These are phyloP conservation scores for Psittacula cyanocephala DNA, from an alignment of 2,113 vertebrate genomes.

Conservation along the genomic window DNA sequence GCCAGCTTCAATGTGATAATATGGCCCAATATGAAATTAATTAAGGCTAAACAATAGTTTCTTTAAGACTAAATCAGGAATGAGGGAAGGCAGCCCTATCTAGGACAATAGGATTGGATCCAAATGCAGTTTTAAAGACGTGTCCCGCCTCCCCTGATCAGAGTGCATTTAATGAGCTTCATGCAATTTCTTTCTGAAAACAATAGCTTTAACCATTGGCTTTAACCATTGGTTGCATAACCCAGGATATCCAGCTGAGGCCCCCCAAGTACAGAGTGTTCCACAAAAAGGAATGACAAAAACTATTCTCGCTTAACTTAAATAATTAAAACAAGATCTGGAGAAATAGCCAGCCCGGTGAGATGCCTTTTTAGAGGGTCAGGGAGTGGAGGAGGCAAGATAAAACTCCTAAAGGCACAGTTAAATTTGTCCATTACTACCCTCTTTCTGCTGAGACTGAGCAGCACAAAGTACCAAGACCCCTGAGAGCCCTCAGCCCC, in stretches of 20 bases:
- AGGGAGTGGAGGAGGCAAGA: neutral
- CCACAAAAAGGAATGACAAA: constrained; percentile 32
- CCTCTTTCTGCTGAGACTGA: neutral
- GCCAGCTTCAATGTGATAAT: constrained; percentile 27
- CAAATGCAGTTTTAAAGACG: constrained; percentile 6
- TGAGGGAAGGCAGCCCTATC: constrained; percentile 7
- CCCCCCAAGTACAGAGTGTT: constrained; percentile 61
- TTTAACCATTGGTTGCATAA: constrained; percentile 57
- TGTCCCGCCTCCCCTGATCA: constrained; percentile 48
- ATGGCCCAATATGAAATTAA: constrained; percentile 33
- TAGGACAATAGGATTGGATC: constrained; percentile 29
- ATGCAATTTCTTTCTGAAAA: constrained; percentile 30
- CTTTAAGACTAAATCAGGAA: constrained; percentile 50
- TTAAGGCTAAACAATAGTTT: constrained; percentile 56
- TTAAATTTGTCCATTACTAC: neutral
- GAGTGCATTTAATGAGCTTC: constrained; percentile 44
- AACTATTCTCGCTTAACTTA: constrained; percentile 6
- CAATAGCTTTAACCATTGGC: constrained; percentile 10
- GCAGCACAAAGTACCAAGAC: neutral
- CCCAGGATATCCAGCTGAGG: constrained; percentile 41
- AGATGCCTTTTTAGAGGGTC: neutral
- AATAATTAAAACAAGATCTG: constrained; percentile 18
- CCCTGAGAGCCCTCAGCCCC: neutral
- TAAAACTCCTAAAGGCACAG: neutral
- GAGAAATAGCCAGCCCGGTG: neutral